phyloP scores from a whole-genome alignment of 1,140 invertebrate genomes.

The Pseudomyrmex concolor region DNA sequence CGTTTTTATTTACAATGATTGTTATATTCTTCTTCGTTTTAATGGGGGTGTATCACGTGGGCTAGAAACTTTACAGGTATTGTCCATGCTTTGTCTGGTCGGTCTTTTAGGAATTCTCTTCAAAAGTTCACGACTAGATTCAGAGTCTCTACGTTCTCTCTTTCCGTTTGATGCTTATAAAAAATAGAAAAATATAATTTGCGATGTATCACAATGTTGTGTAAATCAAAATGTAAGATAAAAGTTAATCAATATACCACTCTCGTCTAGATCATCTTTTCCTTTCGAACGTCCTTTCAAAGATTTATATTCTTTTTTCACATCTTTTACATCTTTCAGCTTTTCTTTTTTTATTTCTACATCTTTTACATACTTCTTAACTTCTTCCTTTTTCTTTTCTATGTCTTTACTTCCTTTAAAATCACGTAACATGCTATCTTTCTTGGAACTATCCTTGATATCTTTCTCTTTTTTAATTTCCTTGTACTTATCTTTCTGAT shows the following conservation, averaged over 20 bases:
- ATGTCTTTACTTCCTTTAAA: conserved; percentile 82
- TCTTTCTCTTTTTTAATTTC: conserved; percentile 86
- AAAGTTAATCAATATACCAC: conserved; percentile 35
- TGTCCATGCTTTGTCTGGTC: conserved; percentile 83
- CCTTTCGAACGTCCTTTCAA: conserved; percentile 81
- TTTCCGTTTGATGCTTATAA: conserved; percentile 73
- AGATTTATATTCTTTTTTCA: conserved; percentile 82
- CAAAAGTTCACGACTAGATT: conserved; percentile 79
- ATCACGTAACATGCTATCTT: conserved; percentile 83
- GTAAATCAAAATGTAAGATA: background rate
- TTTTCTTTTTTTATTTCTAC: conserved; percentile 82
- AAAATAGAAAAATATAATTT: conserved; percentile 47
- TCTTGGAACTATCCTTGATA: conserved; percentile 81
- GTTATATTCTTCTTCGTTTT: conserved; percentile 83
- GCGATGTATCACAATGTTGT: background rate
- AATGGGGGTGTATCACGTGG: conserved; percentile 83
- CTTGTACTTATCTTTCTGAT: conserved; percentile 80
- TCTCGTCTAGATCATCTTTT: conserved; percentile 82
- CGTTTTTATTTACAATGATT: conserved; percentile 29
- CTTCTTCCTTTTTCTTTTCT: conserved; percentile 81
- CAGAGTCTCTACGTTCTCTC: conserved; percentile 83
- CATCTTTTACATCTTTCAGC: conserved; percentile 81
- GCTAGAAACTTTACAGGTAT: conserved; percentile 80
- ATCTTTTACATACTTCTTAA: conserved; percentile 81
- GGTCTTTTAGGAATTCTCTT: conserved; percentile 83